Conservation (phyloP, 1,140 invertebrate species). For the Caenorhabditis latens region DNA sequence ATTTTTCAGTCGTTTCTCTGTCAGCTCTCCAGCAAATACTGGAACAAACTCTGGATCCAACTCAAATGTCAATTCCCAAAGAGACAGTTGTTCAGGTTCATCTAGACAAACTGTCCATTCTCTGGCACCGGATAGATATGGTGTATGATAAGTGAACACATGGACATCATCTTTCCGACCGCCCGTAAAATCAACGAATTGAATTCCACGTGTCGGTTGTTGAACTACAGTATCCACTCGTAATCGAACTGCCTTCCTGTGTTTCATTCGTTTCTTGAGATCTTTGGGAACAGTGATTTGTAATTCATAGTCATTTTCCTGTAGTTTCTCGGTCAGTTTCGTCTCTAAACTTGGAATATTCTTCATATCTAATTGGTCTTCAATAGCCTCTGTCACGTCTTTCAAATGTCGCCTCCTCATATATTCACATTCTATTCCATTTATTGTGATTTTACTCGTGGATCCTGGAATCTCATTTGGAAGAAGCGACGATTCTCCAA, state of each 20-base stretch:
- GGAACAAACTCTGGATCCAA: slow-evolving; percentile 57
- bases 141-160: slow-evolving; percentile 64
- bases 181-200: slow-evolving; percentile 64
- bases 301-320: slow-evolving; percentile 21
- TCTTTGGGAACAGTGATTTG: slow-evolving; percentile 7
- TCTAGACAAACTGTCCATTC: slow-evolving; percentile 68
- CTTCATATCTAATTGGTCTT: background rate
- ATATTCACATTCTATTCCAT: slow-evolving; percentile 46
- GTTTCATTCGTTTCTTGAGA: background rate
- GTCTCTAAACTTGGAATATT: slow-evolving; percentile 3
- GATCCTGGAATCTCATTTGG: slow-evolving; percentile 14
- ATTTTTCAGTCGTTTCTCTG: slow-evolving; percentile 33
- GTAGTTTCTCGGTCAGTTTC: background rate
- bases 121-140: slow-evolving; percentile 49
- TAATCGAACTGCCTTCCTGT: slow-evolving; percentile 20
- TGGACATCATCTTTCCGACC: slow-evolving; percentile 58
- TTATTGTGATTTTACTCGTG: background rate
- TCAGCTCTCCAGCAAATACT: slow-evolving; percentile 60
- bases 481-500: slow-evolving; percentile 10
- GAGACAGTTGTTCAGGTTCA: slow-evolving; percentile 58
- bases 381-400: background rate
- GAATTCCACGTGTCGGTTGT: slow-evolving; percentile 59
- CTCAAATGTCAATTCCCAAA: slow-evolving; percentile 63
- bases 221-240: slow-evolving; percentile 34
- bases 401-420: background rate